Base-by-base conservation (phyloP, 2,113 vertebrate species). In the Taxidea taxus region DNA sequence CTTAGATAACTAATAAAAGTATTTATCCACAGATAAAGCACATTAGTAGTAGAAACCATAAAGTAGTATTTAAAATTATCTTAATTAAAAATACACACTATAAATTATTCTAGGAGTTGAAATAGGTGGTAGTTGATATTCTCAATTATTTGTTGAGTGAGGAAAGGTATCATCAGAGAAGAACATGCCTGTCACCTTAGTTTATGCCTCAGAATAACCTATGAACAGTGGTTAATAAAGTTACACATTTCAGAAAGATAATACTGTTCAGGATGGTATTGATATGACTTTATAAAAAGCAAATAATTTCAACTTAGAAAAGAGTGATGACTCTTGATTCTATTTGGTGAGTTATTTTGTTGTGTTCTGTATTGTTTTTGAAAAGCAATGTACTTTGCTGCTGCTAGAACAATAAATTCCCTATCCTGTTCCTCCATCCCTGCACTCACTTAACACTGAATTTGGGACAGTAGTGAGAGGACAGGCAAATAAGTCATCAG, bases 61-160 rank as follows among this genome's bases (percentile, higher is more conserved):
- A 84, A 78, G 29, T 58, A 58, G n/a, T 90, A 68, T 83, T 95
- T 91, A 37, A 82, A 82, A 14, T 39, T 89, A 64, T 20, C 70
- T 85, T 88, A n/a, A 16, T 95, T 94, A 70, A 94, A 86, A 74
- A 89, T 97, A 39, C 90, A 58, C 94, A 66, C 4, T 91, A 16
- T 51, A 77, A 77, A 70, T 56, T 94, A 64, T 87, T 87, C 56
- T 68, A 87, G 27, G 10, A 82, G 7, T 42, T 58, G 37, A 91
- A 83, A 47, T 85, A 70, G 15, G 4, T 62, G 11, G 56, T 77
- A 84, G 81, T 94, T 80, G 80, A 92, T 51, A 83, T 56, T 75
- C 14, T 81, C 13, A 81, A 3, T 91, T 37, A 82, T 83, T 90
- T 80, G 31, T 83, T 88, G 78, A 86, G 11, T 77, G 21, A 34